Base-by-base conservation (phyloP, 1,140 invertebrate genomes). In the Philotrypesis tridentata region DNA sequence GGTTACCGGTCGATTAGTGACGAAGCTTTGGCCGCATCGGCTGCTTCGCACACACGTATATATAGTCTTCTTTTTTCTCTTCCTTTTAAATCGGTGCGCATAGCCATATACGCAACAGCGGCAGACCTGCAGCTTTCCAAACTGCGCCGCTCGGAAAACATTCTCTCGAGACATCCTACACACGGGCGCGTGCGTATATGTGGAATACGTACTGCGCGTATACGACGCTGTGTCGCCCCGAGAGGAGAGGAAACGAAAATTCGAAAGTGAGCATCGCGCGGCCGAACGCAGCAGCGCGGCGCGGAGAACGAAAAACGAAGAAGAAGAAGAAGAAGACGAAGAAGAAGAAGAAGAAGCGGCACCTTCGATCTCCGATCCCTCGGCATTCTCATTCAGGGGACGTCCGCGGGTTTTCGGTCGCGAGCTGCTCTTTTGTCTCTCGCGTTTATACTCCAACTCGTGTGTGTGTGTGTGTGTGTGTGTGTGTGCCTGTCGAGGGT, bases 401-500 rank as follows among this genome's bases (percentile, higher is more conserved):
- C 67, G 75, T 72, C 61, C 60, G 48, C 61, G 67, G 81, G 72
- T 81, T 77, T 82, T 77, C 74, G 74, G 63, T 71, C 73, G 74
- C 37, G n/a, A 61, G 29, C 79, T 65, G n/a, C 60, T 74, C 37
- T 82, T 85, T 84, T 86, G 82, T 84, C 78, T 84, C 78, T 85
- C 79, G 85, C 37, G 60, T 60, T 82, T 79, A 82, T 82, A n/a
- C n/a, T 79, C 74, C 75, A 74, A 85, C 86, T 86, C 89, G 87
- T 55, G 48, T 55, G 17, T 48, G 43, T 48, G 17, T 48, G 21
- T 21, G 6, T n/a, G 48, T 55, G 14, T 55, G 21, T 55, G 21
- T 55, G 4, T 21, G 12, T 55, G 5, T 55, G 2, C 21, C 48
- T 88, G 84, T 87, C 87, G 88, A 87, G 87, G 86, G 87, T 89